Evolutionary conservation across 2,113 vertebrate species (phyloP).

Genomic region (Leptosomus discolor): DNA sequence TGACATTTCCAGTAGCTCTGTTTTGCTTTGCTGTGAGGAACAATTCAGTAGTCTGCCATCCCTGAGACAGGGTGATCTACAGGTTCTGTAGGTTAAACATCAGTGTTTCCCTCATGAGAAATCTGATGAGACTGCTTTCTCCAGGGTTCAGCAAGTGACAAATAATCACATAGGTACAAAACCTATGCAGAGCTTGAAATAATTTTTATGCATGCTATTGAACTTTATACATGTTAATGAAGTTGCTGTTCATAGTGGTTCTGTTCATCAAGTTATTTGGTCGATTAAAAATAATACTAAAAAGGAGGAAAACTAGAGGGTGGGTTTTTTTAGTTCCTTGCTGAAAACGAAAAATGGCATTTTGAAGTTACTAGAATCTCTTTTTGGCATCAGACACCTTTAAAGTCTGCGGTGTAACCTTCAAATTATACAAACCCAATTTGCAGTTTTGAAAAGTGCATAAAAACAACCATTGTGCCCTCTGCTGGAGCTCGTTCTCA

Average conservation of each 20-base stretch:
- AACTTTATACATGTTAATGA: accelerated
- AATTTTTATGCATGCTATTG: not conserved
- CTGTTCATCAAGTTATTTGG: not conserved
- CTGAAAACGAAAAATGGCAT: not conserved
- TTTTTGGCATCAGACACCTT: accelerated
- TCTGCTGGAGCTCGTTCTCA: constrained; percentile 45
- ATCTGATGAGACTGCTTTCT: not conserved
- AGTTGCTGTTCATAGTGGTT: accelerated
- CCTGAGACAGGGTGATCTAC: not conserved
- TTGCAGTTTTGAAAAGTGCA: not conserved
- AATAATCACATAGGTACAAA: accelerated
- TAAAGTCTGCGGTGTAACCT: not conserved
- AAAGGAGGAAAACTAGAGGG: not conserved
- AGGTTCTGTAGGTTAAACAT: not conserved
- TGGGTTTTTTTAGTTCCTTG: not conserved
- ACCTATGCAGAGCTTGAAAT: accelerated
- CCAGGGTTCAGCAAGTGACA: not conserved
- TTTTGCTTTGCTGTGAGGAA: not conserved
- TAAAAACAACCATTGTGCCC: constrained; percentile 55
- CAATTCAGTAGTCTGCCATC: not conserved
- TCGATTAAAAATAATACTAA: not conserved
- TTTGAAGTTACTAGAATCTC: not conserved
- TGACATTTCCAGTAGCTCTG: not conserved
- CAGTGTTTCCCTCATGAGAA: accelerated
- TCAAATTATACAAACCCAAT: not conserved